These are phyloP conservation scores for Marmota flaviventris DNA, from an alignment of 2,113 vertebrate species.

Conservation along the genomic window DNA sequence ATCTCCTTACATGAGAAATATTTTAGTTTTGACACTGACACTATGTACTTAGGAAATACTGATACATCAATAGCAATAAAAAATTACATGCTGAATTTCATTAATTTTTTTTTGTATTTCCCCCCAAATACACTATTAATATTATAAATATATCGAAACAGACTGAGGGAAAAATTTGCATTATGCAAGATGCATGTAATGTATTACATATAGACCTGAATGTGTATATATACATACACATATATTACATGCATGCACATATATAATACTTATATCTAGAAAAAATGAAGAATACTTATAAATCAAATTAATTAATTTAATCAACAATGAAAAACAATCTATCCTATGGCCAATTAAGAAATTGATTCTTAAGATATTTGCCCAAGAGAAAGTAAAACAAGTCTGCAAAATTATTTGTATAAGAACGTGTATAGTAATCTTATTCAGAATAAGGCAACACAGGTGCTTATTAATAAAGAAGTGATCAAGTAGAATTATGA, in stretches of 20 bases:
- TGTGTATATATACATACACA: no score
- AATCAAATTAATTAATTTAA: no score
- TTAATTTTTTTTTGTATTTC: no score
- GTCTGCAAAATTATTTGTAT: background rate
- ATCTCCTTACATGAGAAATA: background rate
- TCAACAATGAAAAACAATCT: no score
- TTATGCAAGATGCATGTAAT: no score
- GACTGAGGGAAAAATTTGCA: no score
- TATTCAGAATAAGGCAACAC: background rate
- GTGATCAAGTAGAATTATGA: background rate
- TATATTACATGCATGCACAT: no score
- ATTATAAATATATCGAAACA: no score
- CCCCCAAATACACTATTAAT: no score
- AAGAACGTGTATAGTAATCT: background rate
- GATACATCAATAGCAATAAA: background rate
- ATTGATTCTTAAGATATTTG: background rate
- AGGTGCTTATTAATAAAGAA: background rate
- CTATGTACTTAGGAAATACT: constrained; percentile 22
- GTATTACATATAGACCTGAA: no score
- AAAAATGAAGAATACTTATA: no score
- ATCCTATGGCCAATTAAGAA: background rate
- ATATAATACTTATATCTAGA: no score
- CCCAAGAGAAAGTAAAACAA: background rate
- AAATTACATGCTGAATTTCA: background rate
- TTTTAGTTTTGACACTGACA: background rate